Evolutionary conservation across 2,113 vertebrate genomes (phyloP).

Genomic region (Andinoacara biseriatus): DNA sequence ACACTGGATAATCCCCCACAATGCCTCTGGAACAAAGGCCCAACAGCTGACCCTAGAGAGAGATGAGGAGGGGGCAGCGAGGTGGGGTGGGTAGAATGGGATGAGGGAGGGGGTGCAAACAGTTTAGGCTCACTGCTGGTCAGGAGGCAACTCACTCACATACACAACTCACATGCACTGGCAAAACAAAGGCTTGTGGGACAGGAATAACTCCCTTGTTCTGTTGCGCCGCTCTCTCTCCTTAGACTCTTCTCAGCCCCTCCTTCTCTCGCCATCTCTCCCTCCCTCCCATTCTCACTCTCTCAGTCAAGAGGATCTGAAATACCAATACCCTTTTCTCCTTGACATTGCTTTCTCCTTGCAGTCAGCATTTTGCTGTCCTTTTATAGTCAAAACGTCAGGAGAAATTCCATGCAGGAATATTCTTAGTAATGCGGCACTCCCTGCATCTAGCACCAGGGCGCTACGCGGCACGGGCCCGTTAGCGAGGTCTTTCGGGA

Average conservation of each 20-base stretch:
- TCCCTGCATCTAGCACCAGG: slow-evolving; percentile 57
- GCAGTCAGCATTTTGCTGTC: slow-evolving; percentile 90
- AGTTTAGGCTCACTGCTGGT: slow-evolving; percentile 66
- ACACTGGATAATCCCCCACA: slow-evolving; percentile 79
- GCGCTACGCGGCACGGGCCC: slow-evolving; percentile 32
- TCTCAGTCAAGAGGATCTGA: slow-evolving; percentile 90
- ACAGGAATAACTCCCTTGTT: slow-evolving; percentile 71
- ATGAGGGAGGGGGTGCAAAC: slow-evolving; percentile 49
- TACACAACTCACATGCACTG: slow-evolving; percentile 49
- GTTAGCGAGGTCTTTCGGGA: slow-evolving; percentile 55
- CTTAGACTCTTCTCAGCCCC: slow-evolving; percentile 71
- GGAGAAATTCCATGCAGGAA: slow-evolving; percentile 82
- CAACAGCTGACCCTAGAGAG: slow-evolving; percentile 79
- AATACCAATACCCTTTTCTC: slow-evolving; percentile 99
- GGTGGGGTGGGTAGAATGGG: background rate
- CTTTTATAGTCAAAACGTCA: slow-evolving; percentile 96
- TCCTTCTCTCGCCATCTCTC: slow-evolving; percentile 60
- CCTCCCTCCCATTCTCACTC: slow-evolving; percentile 64
- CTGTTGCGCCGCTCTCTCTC: slow-evolving; percentile 52
- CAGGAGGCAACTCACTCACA: slow-evolving; percentile 51
- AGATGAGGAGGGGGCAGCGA: slow-evolving; percentile 2
- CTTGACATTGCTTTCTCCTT: slow-evolving; percentile 85
- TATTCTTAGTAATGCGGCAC: slow-evolving; percentile 81
- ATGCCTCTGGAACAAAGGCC: slow-evolving; percentile 79
- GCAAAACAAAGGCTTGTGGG: slow-evolving; percentile 67